phyloP scores from a whole-genome alignment of 1,140 invertebrate genomes.

The Bacillus rossius region DNA sequence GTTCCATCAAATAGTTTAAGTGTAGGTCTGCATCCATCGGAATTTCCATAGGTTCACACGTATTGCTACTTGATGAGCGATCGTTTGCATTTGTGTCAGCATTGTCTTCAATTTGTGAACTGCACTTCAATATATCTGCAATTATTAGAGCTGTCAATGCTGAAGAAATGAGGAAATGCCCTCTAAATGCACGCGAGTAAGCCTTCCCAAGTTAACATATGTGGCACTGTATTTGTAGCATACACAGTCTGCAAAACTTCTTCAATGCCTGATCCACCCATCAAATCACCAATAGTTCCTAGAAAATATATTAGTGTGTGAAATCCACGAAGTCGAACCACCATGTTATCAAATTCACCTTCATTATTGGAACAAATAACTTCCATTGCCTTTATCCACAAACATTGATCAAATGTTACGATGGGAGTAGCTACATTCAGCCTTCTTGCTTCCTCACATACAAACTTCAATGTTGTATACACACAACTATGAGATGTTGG shows the following conservation, averaged over 20 bases:
- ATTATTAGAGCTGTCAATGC: constrained; percentile 34
- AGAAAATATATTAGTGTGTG: constrained; percentile 39
- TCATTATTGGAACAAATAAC: constrained; percentile 27
- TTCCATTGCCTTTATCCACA: constrained; percentile 42
- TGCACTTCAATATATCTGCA: constrained; percentile 30
- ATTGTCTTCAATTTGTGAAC: background rate
- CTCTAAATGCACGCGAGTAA: constrained; percentile 31
- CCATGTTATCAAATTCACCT: constrained; percentile 11
- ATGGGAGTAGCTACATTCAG: constrained; percentile 19
- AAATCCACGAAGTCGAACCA: constrained; percentile 30
- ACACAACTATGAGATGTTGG: constrained; percentile 18
- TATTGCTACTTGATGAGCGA: background rate
- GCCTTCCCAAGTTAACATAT: constrained; percentile 38
- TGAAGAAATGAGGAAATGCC: no score
- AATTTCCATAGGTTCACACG: background rate
- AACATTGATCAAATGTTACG: constrained; percentile 27
- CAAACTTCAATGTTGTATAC: constrained; percentile 21
- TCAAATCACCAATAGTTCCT: constrained; percentile 39
- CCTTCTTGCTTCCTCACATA: constrained; percentile 11
- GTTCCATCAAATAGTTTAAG: no score
- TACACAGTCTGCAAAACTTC: constrained; percentile 33
- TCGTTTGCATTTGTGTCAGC: no score
- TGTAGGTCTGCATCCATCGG: background rate
- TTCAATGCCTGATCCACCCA: constrained; percentile 38
- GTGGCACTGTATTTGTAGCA: constrained; percentile 34